These are phyloP conservation scores for Rhineura floridana DNA, from an alignment of 2,113 vertebrate genomes.

Conservation along the genomic window DNA sequence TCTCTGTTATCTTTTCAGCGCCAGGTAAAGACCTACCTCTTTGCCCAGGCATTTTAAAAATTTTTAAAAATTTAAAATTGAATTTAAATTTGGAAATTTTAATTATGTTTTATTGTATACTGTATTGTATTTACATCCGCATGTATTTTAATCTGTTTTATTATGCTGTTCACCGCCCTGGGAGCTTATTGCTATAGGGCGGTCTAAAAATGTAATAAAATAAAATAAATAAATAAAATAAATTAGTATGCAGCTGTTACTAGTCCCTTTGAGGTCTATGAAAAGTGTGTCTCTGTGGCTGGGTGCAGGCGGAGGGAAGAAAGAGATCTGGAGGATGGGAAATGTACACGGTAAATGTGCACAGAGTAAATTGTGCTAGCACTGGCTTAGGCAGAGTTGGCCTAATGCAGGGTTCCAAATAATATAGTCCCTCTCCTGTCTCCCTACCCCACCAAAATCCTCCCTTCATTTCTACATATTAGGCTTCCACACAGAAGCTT, in stretches of 20 bases:
- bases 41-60: too few relatives aligned
- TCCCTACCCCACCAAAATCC: neutral
- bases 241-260: constrained; percentile 1
- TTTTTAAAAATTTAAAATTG: too few relatives aligned
- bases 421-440: neutral
- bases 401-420: neutral
- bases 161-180: too few relatives aligned
- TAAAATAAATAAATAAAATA: too few relatives aligned
- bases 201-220: too few relatives aligned
- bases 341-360: constrained; percentile 5
- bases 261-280: constrained; percentile 8
- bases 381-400: neutral
- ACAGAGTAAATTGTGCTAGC: neutral
- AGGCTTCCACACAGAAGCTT: neutral
- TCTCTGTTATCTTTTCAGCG: too few relatives aligned
- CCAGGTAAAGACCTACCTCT: too few relatives aligned
- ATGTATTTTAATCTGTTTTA: too few relatives aligned
- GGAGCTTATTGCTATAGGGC: too few relatives aligned
- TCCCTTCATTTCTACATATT: neutral
- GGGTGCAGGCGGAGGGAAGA: neutral
- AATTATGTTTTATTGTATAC: too few relatives aligned
- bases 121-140: too few relatives aligned
- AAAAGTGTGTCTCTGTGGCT: neutral
- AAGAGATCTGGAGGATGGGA: neutral
- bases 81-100: too few relatives aligned